Percentiles rank a stretch among this genome's conserved stretches.
These are phyloP conservation scores for Athalia circularis DNA, from an alignment of 2,888 invertebrate genomes.

Conservation along the genomic window DNA sequence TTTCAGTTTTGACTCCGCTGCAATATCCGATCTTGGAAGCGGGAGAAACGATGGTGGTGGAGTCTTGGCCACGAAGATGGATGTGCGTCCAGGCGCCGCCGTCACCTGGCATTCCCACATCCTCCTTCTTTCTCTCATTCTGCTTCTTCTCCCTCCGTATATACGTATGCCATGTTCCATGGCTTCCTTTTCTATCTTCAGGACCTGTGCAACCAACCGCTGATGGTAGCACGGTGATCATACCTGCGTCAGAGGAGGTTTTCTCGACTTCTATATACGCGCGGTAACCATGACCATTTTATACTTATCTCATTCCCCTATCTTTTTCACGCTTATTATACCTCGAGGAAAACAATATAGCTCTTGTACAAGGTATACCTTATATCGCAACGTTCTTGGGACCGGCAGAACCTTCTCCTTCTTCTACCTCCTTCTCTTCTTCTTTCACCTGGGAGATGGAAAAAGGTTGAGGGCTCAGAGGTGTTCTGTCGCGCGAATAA, in stretches of 20 bases:
- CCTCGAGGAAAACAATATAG: slow-evolving; percentile 62
- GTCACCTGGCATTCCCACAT: slow-evolving; percentile 65
- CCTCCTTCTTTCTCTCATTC: slow-evolving; percentile 48
- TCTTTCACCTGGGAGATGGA: neutral
- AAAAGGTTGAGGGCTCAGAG: slow-evolving; percentile 15
- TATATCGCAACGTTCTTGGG: neutral
- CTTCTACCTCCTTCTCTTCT: neutral
- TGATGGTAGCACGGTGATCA: neutral
- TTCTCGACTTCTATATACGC: too few species aligned
- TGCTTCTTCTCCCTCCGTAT: neutral
- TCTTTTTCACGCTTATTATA: slow-evolving; percentile 70
- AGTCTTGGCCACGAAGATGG: slow-evolving; percentile 66
- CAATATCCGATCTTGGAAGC: slow-evolving; percentile 47
- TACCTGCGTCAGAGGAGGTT: slow-evolving; percentile 42
- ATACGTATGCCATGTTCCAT: neutral
- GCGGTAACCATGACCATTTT: slow-evolving; percentile 59
- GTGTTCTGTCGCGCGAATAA: slow-evolving; percentile 68
- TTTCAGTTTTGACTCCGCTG: neutral
- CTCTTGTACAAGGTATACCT: neutral
- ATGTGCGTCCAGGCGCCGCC: slow-evolving; percentile 71
- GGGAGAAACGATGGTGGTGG: slow-evolving; percentile 56
- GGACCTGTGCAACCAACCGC: neutral
- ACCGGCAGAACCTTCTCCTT: neutral
- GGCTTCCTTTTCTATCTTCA: slow-evolving; percentile 18
- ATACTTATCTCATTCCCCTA: slow-evolving; percentile 68